phyloP scores from a whole-genome alignment of 2,797 vertebrate species.

The Enoplosus armatus region DNA sequence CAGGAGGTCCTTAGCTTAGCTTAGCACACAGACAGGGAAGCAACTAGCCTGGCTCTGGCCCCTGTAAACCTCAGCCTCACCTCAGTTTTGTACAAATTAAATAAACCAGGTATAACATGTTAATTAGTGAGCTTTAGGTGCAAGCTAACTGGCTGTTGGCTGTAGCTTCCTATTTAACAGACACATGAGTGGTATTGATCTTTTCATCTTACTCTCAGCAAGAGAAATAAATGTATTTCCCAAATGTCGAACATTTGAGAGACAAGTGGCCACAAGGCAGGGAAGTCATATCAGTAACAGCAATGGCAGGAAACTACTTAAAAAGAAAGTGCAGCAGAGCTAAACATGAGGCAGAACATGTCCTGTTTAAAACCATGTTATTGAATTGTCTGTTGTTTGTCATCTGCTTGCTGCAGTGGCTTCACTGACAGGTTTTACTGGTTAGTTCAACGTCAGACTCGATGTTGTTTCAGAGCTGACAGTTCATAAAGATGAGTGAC shows the following conservation, averaged over 20 bases:
- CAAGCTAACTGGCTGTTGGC: neutral
- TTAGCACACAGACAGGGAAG: neutral
- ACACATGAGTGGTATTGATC: neutral
- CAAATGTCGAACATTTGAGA: slow-evolving; percentile 4
- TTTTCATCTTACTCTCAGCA: neutral
- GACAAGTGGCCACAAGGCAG: slow-evolving; percentile 6
- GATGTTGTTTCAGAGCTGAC: slow-evolving; percentile 49
- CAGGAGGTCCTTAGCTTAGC: neutral
- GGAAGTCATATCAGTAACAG: slow-evolving; percentile 2
- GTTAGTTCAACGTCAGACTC: slow-evolving; percentile 19
- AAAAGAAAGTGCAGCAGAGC: neutral
- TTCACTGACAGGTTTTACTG: slow-evolving; percentile 29
- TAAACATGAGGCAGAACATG: slow-evolving; percentile 3
- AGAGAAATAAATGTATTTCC: slow-evolving; percentile 14
- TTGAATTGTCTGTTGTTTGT: slow-evolving; percentile 47
- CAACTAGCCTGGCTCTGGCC: neutral
- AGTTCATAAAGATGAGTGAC: slow-evolving; percentile 62
- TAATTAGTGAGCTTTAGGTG: neutral
- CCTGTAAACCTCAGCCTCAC: neutral
- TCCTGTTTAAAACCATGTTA: slow-evolving; percentile 28
- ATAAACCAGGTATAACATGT: neutral
- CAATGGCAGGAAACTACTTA: neutral
- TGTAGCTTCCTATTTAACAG: slow-evolving; percentile 1
- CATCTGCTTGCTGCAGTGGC: slow-evolving; percentile 5
- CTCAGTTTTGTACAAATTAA: neutral